phyloP scores from a whole-genome alignment of 1,140 invertebrate species.

The Globodera rostochiensis region DNA sequence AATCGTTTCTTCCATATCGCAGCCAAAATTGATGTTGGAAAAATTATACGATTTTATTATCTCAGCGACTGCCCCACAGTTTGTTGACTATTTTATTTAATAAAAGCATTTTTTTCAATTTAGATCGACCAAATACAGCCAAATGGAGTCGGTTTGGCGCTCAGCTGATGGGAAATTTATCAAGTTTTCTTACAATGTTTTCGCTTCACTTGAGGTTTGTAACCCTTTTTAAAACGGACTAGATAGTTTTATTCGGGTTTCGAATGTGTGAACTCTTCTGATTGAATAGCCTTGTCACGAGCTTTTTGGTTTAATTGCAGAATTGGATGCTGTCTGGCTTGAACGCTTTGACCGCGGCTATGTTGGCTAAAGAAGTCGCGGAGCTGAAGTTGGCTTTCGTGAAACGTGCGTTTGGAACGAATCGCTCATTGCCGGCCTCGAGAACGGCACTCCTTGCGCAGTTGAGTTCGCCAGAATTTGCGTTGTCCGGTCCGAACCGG shows the following conservation, averaged over 20 bases:
- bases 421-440: not conserved
- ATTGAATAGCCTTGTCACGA: no score
- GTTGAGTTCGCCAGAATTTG: constrained; percentile 5
- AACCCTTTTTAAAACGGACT: no score
- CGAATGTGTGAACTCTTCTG: no score
- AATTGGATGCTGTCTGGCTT: constrained; percentile 26
- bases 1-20: not conserved
- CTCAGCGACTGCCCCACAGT: constrained; percentile 32
- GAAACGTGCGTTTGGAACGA: not conserved
- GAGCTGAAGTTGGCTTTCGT: not conserved
- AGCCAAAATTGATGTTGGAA: constrained; percentile 20
- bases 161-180: not conserved
- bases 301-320: not conserved
- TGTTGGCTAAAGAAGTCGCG: constrained; percentile 1
- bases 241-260: no score
- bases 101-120: constrained; percentile 31
- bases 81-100: constrained; percentile 10
- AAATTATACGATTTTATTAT: constrained; percentile 33
- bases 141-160: constrained; percentile 21
- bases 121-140: constrained; percentile 37
- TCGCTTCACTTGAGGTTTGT: constrained; percentile 19
- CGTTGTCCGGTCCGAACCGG: not conserved
- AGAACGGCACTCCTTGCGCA: not conserved
- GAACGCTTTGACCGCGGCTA: not conserved
- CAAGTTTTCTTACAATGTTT: constrained; percentile 19